These are phyloP conservation scores for Palythoa grandis DNA, from an alignment of 92 coral and sea anemone species.

Conservation along the genomic window DNA sequence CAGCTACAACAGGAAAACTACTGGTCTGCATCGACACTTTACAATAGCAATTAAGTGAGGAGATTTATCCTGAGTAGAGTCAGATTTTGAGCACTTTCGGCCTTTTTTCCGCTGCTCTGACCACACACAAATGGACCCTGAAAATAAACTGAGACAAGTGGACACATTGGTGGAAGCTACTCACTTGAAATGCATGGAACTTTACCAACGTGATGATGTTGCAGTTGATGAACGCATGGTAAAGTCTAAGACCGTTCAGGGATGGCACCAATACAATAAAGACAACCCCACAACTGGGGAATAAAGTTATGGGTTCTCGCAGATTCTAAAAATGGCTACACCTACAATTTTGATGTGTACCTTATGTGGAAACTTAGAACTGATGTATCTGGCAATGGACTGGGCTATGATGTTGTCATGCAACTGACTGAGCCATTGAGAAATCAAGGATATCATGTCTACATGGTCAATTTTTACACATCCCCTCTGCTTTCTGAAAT, in stretches of 20 bases:
- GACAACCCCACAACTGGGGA: too few relatives aligned
- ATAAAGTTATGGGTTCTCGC: slow-evolving; percentile 38
- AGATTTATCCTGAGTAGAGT: neutral
- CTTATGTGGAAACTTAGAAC: slow-evolving; percentile 33
- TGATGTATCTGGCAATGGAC: neutral
- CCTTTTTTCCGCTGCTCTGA: slow-evolving; percentile 27
- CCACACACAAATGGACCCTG: slow-evolving; percentile 20
- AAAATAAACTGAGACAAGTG: slow-evolving; percentile 33
- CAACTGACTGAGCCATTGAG: neutral
- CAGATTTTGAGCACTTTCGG: slow-evolving; percentile 41
- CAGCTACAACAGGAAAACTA: slow-evolving; percentile 19
- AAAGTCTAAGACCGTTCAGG: slow-evolving; percentile 35
- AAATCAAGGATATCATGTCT: too few relatives aligned
- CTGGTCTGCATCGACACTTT: slow-evolving; percentile 6
- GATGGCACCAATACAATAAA: slow-evolving; percentile 6
- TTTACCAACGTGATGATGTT: slow-evolving; percentile 7
- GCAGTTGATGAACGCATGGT: slow-evolving; percentile 45
- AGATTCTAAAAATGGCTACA: neutral
- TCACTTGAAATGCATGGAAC: neutral
- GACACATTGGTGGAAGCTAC: neutral
- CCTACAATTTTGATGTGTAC: neutral
- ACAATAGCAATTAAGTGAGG: slow-evolving; percentile 1
- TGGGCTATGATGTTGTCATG: slow-evolving; percentile 44
- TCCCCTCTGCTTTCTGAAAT: slow-evolving; percentile 4
- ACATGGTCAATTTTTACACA: slow-evolving; percentile 34